Evolutionary conservation across 2,888 invertebrate species (phyloP).

Genomic region (Tenthredo mesomela): DNA sequence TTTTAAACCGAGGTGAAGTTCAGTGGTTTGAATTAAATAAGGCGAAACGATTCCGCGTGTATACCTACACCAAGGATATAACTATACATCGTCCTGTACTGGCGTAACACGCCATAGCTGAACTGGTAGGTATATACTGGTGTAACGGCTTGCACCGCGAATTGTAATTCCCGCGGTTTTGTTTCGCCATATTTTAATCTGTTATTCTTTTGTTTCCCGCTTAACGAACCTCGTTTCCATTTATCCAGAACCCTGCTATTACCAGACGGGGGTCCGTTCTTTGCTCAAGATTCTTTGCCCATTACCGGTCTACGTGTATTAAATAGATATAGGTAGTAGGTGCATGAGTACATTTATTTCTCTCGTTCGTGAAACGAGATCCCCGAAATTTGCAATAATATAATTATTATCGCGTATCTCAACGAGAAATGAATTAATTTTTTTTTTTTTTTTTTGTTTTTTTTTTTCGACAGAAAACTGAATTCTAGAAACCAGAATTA

Average conservation of each 20-base stretch:
- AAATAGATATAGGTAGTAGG: not conserved
- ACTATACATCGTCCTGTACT: too few species aligned
- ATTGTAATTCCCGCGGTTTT: conserved; percentile 43
- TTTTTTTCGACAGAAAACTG: not conserved
- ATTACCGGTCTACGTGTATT: not conserved
- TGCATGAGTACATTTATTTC: not conserved
- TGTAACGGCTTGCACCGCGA: not conserved
- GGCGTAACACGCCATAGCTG: not conserved
- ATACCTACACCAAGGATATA: too few species aligned
- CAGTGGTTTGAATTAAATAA: conserved; percentile 9
- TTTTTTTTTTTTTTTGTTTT: not conserved
- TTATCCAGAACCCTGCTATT: conserved; percentile 37
- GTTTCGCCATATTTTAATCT: conserved; percentile 46
- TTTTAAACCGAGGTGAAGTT: not conserved
- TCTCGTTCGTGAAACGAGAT: not conserved
- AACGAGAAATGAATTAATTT: not conserved
- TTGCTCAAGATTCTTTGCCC: conserved; percentile 41
- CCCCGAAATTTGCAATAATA: not conserved
- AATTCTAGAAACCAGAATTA: not conserved
- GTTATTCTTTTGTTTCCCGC: conserved; percentile 43
- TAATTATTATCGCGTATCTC: not conserved
- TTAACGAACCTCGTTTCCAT: conserved; percentile 46
- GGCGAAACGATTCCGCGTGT: not conserved
- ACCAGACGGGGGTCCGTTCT: conserved; percentile 5
- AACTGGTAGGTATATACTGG: too few species aligned